A percentile compares a stretch with the other conserved stretches of the same genome.
Evolutionary conservation across 2,113 vertebrate species (phyloP).

Genomic region (Ctenomys sociabilis): DNA sequence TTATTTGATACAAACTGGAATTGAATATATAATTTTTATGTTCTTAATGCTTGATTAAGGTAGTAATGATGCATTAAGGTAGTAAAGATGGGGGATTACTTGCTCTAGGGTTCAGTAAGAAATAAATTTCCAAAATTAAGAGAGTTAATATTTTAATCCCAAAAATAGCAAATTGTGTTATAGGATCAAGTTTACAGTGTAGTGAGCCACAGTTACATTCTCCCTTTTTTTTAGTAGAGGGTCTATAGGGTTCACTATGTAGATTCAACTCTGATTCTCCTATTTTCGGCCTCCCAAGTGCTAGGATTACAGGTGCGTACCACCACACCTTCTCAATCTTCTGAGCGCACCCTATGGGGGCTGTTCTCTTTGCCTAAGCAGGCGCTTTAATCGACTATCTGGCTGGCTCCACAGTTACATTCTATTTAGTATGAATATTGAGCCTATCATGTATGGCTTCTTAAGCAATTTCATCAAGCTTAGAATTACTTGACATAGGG

Average conservation of each 20-base stretch:
- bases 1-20: conserved; percentile 49
- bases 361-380: too few species aligned
- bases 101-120: conserved; percentile 16
- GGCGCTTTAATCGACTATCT: too few species aligned
- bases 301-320: too few species aligned
- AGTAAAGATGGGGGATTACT: background rate
- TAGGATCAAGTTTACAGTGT: conserved; percentile 27
- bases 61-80: background rate
- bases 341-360: too few species aligned
- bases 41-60: conserved; percentile 10
- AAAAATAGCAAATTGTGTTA: conserved; percentile 39
- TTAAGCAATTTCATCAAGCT: conserved; percentile 54
- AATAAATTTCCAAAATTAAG: conserved; percentile 34
- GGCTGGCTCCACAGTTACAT: background rate
- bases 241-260: too few species aligned
- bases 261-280: too few species aligned
- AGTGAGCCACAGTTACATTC: conserved; percentile 44
- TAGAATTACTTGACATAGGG: conserved; percentile 32
- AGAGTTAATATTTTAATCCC: background rate
- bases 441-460: conserved; percentile 54
- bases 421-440: conserved; percentile 58
- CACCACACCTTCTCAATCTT: too few species aligned
- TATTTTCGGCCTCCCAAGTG: too few species aligned
- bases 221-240: conserved; percentile 49
- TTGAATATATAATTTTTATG: conserved; percentile 43